Base-by-base conservation (phyloP, 2,113 vertebrate species). In the Syrmaticus mikado region DNA sequence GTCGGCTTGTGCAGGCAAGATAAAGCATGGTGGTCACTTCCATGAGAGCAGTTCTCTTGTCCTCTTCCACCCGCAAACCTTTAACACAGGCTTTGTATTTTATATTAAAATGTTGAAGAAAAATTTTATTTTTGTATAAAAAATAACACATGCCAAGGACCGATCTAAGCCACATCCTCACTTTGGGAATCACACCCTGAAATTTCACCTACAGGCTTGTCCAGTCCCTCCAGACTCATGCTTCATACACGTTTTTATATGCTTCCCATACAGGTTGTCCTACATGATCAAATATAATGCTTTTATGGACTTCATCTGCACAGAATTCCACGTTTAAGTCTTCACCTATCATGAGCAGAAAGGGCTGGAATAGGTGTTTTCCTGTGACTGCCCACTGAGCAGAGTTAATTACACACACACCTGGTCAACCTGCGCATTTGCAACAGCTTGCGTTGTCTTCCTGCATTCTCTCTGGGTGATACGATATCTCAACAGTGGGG, bases 291-390 rank as follows among this genome's bases (percentile, higher is more conserved):
- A 41, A 62, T 34, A 16, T 0, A 38, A n/a, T 3, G 4, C 61
- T 22, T 70, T 40, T 13, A 38, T 1, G 0, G 18, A 13, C 27
- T 66, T 82, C 22, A 32, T 52, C 36, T 2, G 1, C 5, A 2
- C 0, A 16, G 55, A 32, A 74, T 18, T 46, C 36, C 10, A 4
- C 5, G 12, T 22, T 89, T 43, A 21, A 71, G 50, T 41, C 45
- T 53, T 53, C 38, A 16, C 36, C 36, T 61, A n/a, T 28, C 0
- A 0, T 32, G 50, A 58, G 50, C 68, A 81, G 68, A 46, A 73
- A 61, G 50, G 58, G 38, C 65, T 57, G 15, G 27, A 55, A 8
- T 3, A 3, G 18, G 14, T 52, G 10, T 78, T 89, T 93, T 61
- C n/a, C 61, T 0, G 2, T 7, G 32, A 14, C 20, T 75, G 45